Percentiles rank a stretch among this genome's conserved stretches.
Conservation (phyloP, 2,888 invertebrate genomes). For the Caenorhabditis wallacei region DNA sequence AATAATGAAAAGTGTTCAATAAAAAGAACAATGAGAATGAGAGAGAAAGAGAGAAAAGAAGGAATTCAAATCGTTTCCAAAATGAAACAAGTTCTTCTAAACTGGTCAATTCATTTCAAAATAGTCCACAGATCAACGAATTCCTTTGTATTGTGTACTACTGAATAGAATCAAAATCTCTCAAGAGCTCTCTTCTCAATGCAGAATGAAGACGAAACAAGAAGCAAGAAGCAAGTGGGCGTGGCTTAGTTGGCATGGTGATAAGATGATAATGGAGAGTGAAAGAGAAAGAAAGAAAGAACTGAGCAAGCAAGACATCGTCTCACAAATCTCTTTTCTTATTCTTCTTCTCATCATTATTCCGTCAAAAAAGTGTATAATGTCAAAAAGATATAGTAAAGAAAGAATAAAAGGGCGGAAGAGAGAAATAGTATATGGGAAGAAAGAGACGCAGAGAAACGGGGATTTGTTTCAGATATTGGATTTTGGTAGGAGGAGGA, state of each 20-base stretch:
- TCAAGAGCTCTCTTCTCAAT: not conserved
- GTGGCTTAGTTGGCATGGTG: constrained; percentile 14
- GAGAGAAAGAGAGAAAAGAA: too few species aligned
- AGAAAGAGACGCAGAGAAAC: not conserved
- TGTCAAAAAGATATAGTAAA: constrained; percentile 11
- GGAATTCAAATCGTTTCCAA: too few species aligned
- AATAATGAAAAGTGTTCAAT: too few species aligned
- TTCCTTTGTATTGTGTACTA: too few species aligned
- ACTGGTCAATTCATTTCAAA: too few species aligned
- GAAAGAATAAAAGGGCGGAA: too few species aligned
- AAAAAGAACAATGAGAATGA: too few species aligned
- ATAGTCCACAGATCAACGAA: too few species aligned
- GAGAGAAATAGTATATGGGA: not conserved
- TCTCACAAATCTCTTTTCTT: constrained; percentile 5
- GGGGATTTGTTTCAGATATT: constrained; percentile 31
- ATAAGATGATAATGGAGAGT: constrained; percentile 32
- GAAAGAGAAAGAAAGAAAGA: not conserved
- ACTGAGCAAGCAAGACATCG: not conserved
- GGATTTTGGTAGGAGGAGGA: not conserved
- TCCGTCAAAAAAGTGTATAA: constrained; percentile 27
- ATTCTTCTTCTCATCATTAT: constrained; percentile 18
- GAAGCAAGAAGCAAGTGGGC: constrained; percentile 20
- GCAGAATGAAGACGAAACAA: not conserved
- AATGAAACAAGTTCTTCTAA: too few species aligned
- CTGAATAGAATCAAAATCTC: too few species aligned